Evolutionary conservation across 1,140 invertebrate genomes (phyloP).

Genomic region (Drosophila seguyi): DNA sequence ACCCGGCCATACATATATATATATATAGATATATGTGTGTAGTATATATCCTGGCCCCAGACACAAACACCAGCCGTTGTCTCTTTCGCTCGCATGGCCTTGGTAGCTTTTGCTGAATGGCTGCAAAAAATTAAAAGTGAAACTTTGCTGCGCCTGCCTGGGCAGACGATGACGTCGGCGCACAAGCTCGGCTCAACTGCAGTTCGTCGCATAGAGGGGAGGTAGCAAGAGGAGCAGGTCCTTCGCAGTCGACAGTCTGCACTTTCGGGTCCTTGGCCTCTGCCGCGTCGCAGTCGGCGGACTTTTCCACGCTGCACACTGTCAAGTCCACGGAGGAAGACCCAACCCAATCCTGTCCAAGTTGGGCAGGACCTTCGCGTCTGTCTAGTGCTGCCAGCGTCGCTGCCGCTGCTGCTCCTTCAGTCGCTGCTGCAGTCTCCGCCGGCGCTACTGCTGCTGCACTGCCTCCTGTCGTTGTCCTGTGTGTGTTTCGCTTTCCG

Average conservation of each 20-base stretch:
- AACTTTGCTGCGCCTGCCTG: slow-evolving; percentile 72
- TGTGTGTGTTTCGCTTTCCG: slow-evolving; percentile 84
- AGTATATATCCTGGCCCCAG: slow-evolving; percentile 51
- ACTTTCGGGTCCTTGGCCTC: slow-evolving; percentile 75
- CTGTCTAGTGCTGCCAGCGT: slow-evolving; percentile 38
- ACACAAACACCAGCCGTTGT: slow-evolving; percentile 75
- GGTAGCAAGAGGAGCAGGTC: neutral
- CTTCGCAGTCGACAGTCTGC: slow-evolving; percentile 21
- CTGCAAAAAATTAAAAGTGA: slow-evolving; percentile 85
- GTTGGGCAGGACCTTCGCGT: slow-evolving; percentile 71
- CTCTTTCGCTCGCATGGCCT: slow-evolving; percentile 60
- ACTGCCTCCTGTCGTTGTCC: slow-evolving; percentile 62
- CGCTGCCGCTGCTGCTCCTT: slow-evolving; percentile 18
- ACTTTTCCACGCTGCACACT: slow-evolving; percentile 61
- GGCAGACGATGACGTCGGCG: slow-evolving; percentile 66
- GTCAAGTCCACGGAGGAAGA: slow-evolving; percentile 78
- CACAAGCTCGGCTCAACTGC: slow-evolving; percentile 62
- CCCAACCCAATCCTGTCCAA: slow-evolving; percentile 38
- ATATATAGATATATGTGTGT: neutral
- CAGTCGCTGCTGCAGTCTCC: slow-evolving; percentile 18
- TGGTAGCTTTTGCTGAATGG: slow-evolving; percentile 62
- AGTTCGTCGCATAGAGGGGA: slow-evolving; percentile 6
- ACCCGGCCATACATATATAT: slow-evolving; percentile 2
- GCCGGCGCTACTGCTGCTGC: slow-evolving; percentile 21
- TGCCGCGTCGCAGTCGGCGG: slow-evolving; percentile 57